Base-by-base conservation (phyloP, 2,113 vertebrate genomes). In the Pachypanchax playfairii region DNA sequence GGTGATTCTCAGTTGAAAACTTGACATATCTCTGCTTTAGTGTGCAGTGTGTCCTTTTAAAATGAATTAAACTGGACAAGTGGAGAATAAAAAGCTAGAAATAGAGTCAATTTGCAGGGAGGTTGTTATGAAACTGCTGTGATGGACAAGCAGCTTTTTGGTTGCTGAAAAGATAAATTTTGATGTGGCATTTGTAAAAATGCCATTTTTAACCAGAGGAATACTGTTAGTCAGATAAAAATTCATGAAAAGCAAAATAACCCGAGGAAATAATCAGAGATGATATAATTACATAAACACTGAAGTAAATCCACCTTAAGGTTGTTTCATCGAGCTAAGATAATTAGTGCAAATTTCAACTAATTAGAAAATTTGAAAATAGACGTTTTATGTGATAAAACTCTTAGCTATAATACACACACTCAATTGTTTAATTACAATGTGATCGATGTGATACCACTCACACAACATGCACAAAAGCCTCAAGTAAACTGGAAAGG, bases 221-320 rank as follows among this genome's bases (percentile, higher is more conserved):
- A 42, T 42, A 17, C 15, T 39, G 4, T 39, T n/a, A 22, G 43
- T 48, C 5, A 17, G 17, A 48, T 9, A 48, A 17, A 17, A 26
- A 26, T 26, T 22, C 20, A 8, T 22, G 6, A 47, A 47, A 14
- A 24, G n/a, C n/a, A n/a, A 15, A 7, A 8, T 15, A 47, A 28
- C 48, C 10, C 33, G n/a, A 13, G 48, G n/a, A 21, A 51, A 51
- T 14, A 51, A 31, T 21, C 15, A 21, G 15, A 51, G 10, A 18
- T 33, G 28, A 51, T 51, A 20, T 51, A 33, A 20, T 51, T 51
- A 31, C 48, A 51, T 31, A 33, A 51, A 31, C 46, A 48, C 22
- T 48, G 24, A 25, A 48, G 29, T 31, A 50, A 50, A 51, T 51
- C 48, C 18, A 51, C 48, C n/a, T 33, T 31, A 4, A 42, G 39